phyloP scores from a whole-genome alignment of 2,113 vertebrate genomes.

The Ageneiosus marmoratus region DNA sequence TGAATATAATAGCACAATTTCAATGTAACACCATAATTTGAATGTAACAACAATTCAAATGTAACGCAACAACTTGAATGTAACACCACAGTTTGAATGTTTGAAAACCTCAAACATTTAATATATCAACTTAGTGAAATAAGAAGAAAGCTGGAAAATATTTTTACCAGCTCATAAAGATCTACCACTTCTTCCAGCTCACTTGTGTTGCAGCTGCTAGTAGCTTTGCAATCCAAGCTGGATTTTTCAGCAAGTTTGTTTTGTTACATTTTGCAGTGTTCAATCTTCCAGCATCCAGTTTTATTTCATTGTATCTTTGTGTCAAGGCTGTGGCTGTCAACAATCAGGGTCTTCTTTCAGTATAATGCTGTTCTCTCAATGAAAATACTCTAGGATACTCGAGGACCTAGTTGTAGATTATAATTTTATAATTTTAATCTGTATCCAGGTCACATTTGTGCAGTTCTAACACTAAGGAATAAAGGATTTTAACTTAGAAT shows the following conservation, averaged over 20 bases:
- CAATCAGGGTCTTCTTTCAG: background rate
- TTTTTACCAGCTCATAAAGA: background rate
- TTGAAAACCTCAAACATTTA: background rate
- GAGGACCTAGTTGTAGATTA: too few species aligned
- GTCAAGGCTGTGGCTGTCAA: background rate
- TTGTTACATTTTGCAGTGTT: background rate
- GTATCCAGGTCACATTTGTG: background rate
- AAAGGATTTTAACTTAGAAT: background rate
- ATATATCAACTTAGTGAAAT: background rate
- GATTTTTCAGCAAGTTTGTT: background rate
- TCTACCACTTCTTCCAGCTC: background rate
- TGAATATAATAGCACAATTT: background rate
- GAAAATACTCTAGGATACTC: background rate
- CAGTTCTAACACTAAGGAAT: background rate
- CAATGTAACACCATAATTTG: too few species aligned
- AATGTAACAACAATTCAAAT: too few species aligned
- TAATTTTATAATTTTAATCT: background rate
- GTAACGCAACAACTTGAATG: too few species aligned
- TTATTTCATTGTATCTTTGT: slow-evolving; percentile 3
- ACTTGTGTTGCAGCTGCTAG: background rate
- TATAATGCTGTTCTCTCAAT: background rate
- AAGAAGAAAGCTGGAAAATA: background rate
- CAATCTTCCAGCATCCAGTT: background rate
- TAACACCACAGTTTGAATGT: background rate
- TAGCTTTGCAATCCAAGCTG: background rate